Evolutionary conservation across 2,888 invertebrate genomes (phyloP), one percentile per base, ranked within the genome.

Genomic region (Chalcosyrphus nemorum): DNA sequence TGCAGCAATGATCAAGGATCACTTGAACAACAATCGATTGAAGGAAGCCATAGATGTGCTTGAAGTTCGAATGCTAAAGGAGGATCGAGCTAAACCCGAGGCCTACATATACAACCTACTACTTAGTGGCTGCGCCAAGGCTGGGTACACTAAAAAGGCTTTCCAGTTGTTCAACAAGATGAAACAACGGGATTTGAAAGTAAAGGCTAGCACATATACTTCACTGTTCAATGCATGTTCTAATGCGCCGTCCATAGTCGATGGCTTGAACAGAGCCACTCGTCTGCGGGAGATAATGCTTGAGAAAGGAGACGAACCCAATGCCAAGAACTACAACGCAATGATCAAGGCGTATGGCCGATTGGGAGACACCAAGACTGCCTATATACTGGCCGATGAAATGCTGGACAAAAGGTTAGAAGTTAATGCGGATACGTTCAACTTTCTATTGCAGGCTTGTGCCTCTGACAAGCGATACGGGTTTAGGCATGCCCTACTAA

Each of bases 281-380:
- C 91, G 94, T 81, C 92, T 98, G 59, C 92, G 95, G 66, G 91
- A 94, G 75, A 91, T 94, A 2, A 95, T 98, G 93, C 90, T 93
- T 56, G 94, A 95, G 87, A 95, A 95, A 87, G 93, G 94, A 5
- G 92, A 94, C 86, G 92, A 94, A 86, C 94, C 96, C 2, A 97
- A 97, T 89, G 90, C 94, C 0, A 94, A 94, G 5, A 96, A 95
- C 88, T 98, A 96, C 89, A 95, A 97, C 92, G 94, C 96, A 2
- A 96, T 98, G 95, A 96, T 98, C 32, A 98, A 97, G 92, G 97
- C 97, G 1, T 98, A 96, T 92, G 97, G 97, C 0, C 93, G 95
- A 78, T 96, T 96, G 91, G 96, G 96, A 0, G 95, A 97, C 89
- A 89, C 97, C 15, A 89, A 93, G 74, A 94, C 94, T 38, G 96